Evolutionary conservation across 2,113 vertebrate species (phyloP), one percentile per base, ranked within the genome.

Genomic region (Elanoides forficatus): DNA sequence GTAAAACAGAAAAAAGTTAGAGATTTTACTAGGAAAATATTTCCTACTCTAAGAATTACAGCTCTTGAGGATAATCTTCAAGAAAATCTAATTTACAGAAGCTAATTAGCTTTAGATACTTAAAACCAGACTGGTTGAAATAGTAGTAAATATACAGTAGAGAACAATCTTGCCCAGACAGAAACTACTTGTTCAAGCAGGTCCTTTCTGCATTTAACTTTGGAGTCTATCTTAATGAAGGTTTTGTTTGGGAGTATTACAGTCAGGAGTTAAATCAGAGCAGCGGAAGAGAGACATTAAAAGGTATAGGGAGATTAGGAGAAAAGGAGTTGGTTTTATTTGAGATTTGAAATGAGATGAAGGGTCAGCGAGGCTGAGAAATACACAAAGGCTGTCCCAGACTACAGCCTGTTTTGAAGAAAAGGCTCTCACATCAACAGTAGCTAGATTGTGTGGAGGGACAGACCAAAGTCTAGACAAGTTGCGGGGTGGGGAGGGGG

Each of bases 311-410:
- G 52, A 91, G 81, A 79, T 81, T 7, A 47, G 36, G 84, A 97
- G 76, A 96, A 95, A 95, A 90, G 70, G 70, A 63, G 58, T 87
- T 85, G 60, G 36, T 81, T 79, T 93, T 86, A 75, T 95, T 56
- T 91, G 65, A 95, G 89, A 90, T 96, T 87, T 93, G 87, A 96
- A 94, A 96, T 87, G 73, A 95, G 87, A 94, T 95, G 96, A 91
- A 95, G 93, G 94, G 95, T 96, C 93, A 81, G 27, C 0, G 0
- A 72, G 81, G 81, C 91, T 91, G 90, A 91, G 89, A 63, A 95
- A 45, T 32, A 32, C 89, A 96, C 93, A 96, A 96, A 96, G 70
- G 76, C 93, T 79, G 86, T 91, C 89, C 72, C 94, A 96, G 76
- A 86, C 76, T 85, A 62, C 68, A 91, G 93, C 70, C 66, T 79